Evolutionary conservation across 2,888 invertebrate species (phyloP).

Genomic region (Lithodes maja): DNA sequence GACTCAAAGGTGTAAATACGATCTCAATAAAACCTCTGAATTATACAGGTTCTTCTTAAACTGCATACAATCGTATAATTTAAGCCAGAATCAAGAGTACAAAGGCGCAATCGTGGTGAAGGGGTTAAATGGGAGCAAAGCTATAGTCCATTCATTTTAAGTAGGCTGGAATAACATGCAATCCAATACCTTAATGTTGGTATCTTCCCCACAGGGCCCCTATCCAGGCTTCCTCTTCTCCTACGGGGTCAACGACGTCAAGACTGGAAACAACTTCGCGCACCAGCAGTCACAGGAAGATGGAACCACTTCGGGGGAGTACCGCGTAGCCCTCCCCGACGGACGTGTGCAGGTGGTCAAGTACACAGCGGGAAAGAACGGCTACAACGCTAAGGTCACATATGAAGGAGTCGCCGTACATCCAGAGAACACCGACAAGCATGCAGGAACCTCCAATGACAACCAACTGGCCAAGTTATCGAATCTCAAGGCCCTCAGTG

Average conservation of each 20-base stretch:
- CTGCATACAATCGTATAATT: no score
- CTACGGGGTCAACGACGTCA: slow-evolving; percentile 37
- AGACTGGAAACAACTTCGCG: slow-evolving; percentile 36
- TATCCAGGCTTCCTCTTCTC: slow-evolving; percentile 25
- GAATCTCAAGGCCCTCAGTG: background rate
- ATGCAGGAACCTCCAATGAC: background rate
- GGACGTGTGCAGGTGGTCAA: slow-evolving; percentile 40
- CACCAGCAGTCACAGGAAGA: slow-evolving; percentile 30
- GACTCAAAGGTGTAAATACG: no score
- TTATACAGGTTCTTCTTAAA: no score
- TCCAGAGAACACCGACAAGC: slow-evolving; percentile 1
- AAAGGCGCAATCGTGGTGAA: no score
- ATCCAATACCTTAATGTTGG: background rate
- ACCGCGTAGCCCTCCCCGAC: slow-evolving; percentile 46
- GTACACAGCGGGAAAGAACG: slow-evolving; percentile 44
- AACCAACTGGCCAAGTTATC: background rate
- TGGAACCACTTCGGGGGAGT: slow-evolving; percentile 19
- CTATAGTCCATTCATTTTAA: no score
- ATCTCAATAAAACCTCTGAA: no score
- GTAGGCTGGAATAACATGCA: no score
- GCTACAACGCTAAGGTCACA: slow-evolving; percentile 37
- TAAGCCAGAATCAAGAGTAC: no score
- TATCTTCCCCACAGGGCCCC: background rate
- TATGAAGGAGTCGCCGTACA: slow-evolving; percentile 37
- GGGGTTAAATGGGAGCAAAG: no score